phyloP scores from a whole-genome alignment of 2,888 invertebrate species.

The Cantharis nigra region DNA sequence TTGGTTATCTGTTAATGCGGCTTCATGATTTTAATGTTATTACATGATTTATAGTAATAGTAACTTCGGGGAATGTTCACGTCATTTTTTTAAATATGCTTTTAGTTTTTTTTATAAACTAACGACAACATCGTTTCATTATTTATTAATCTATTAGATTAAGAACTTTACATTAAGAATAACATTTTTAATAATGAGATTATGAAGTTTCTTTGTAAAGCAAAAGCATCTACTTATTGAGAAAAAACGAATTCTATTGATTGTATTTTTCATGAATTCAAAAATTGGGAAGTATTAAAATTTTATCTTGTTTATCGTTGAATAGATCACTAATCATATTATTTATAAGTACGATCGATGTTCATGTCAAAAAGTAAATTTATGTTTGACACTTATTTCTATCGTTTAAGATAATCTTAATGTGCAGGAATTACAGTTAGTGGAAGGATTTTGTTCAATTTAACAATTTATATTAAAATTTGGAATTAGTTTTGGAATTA shows the following conservation, averaged over 20 bases:
- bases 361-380: neutral
- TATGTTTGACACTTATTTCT: neutral
- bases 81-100: neutral
- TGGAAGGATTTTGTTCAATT: neutral
- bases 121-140: neutral
- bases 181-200: neutral
- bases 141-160: neutral
- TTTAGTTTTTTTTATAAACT: too few species aligned
- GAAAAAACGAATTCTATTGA: neutral
- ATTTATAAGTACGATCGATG: neutral
- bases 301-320: neutral
- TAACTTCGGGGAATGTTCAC: neutral
- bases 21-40: constrained; percentile 41
- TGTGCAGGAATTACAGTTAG: neutral
- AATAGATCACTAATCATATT: neutral
- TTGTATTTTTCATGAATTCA: neutral
- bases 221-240: neutral
- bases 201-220: neutral
- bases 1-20: constrained; percentile 39
- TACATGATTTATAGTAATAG: constrained; percentile 35
- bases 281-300: neutral
- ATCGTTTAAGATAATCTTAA: neutral
- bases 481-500: too few species aligned
- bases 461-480: too few species aligned
- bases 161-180: neutral